Base-by-base conservation (phyloP, 2,797 vertebrate genomes). In the Micromesistius poutassou region DNA sequence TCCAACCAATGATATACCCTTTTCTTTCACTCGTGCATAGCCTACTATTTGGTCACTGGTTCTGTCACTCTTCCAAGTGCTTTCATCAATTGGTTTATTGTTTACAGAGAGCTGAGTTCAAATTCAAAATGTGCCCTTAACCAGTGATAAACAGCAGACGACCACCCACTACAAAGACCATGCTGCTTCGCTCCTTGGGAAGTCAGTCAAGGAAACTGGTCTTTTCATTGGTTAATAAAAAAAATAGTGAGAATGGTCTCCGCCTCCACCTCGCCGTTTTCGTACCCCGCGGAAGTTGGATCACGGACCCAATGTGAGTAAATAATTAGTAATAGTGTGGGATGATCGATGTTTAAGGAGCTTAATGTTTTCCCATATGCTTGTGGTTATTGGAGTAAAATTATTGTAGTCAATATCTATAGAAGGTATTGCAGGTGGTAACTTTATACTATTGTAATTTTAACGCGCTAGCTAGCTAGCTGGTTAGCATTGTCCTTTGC, bases 231-330 rank as follows among this genome's bases (percentile, higher is more conserved):
- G 92, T 66, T 68, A 2, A 1, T 33, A 75, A 75, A 4, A 66
- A 77, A 68, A 75, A 80, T 74, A 75, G 28, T 12, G 28, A 40
- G 5, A 3, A 25, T 2, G 14, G 38, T 7, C 66, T 46, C 79
- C 81, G 30, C 84, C 83, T 2, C 7, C 0, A 1, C 22, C 0
- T 0, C 0, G 0, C 0, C n/a, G 28, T 73, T 3, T 1, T 1
- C 0, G 9, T 36, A 77, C 76, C 83, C 84, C 87, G 89, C 91
- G 92, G 93, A 94, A 93, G 93, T 91, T 87, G 76, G 46, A 78
- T 75, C 75, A 38, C 9, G 68, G 66, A 5, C 3, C 68, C 30
- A 8, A 33, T 33, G 70, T 71, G 70, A 71, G 70, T 71, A 71
- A 71, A 71, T 33, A 30, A 14, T 71, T 14, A 30, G 70, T 30